Evolutionary conservation across 2,888 invertebrate genomes (phyloP).

Genomic region (Torymus aiolomorphi): DNA sequence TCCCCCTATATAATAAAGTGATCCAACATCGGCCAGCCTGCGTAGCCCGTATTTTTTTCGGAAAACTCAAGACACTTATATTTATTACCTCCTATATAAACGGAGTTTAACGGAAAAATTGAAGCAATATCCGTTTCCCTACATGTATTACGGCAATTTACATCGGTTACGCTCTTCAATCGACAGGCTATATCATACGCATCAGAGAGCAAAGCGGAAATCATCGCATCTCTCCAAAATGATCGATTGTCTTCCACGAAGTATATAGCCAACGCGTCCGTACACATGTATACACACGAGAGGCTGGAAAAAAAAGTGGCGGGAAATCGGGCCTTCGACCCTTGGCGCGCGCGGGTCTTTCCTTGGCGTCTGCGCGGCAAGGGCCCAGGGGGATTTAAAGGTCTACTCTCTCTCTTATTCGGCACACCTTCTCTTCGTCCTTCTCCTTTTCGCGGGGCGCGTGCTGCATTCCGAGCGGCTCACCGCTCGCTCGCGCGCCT

Average conservation of each 20-base stretch:
- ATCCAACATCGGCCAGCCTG: too few species aligned
- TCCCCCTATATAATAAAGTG: too few species aligned
- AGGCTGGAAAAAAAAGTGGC: slow-evolving; percentile 2
- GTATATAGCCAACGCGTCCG: background rate
- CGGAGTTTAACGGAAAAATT: too few species aligned
- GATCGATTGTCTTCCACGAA: background rate
- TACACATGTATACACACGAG: background rate
- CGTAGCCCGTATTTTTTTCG: too few species aligned
- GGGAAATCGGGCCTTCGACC: slow-evolving; percentile 4
- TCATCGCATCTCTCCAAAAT: background rate
- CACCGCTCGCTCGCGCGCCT: background rate
- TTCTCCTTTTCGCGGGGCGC: background rate
- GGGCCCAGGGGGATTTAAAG: slow-evolving; percentile 13
- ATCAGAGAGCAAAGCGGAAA: background rate
- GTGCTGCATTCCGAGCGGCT: too few species aligned
- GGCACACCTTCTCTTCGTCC: background rate
- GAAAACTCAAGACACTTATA: too few species aligned
- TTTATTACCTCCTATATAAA: too few species aligned
- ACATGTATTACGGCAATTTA: too few species aligned
- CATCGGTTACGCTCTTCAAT: too few species aligned
- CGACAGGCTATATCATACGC: background rate
- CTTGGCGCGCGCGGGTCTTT: background rate
- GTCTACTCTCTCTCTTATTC: background rate
- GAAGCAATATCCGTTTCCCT: too few species aligned
- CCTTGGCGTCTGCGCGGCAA: background rate